phyloP scores from a whole-genome alignment of 2,888 invertebrate species.

The Fragum whitleyi region DNA sequence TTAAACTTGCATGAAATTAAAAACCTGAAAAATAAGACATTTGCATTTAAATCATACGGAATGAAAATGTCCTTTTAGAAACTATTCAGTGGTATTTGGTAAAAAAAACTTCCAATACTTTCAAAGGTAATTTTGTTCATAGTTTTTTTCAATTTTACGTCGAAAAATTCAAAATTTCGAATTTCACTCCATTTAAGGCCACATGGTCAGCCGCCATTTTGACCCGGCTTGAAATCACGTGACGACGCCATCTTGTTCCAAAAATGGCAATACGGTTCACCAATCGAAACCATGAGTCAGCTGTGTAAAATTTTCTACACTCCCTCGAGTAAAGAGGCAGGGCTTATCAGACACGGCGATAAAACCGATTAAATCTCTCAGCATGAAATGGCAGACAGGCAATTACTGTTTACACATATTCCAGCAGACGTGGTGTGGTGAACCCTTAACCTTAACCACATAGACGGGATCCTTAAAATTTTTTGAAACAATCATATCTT shows the following conservation, averaged over 20 bases:
- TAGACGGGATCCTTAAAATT: too few species aligned
- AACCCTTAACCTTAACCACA: background rate
- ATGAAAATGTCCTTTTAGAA: too few species aligned
- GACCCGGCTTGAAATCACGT: constrained; percentile 43
- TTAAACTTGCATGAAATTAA: too few species aligned
- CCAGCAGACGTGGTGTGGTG: background rate
- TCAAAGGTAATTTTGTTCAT: too few species aligned
- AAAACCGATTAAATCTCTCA: constrained; percentile 20
- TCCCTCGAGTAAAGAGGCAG: constrained; percentile 35
- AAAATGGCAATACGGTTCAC: constrained; percentile 45
- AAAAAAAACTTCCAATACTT: too few species aligned
- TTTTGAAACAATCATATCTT: too few species aligned
- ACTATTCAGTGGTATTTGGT: too few species aligned
- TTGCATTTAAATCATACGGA: too few species aligned
- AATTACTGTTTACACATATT: constrained; percentile 19
- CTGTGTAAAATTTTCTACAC: constrained; percentile 36
- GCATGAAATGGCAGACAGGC: constrained; percentile 19
- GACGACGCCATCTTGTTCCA: constrained; percentile 62
- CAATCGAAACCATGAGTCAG: constrained; percentile 41
- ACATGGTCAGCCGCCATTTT: constrained; percentile 88
- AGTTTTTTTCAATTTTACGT: background rate
- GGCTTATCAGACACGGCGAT: constrained; percentile 46
- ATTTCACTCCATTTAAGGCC: constrained; percentile 88
- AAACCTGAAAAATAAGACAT: too few species aligned
- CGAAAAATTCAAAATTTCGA: background rate